A percentile compares a stretch with the other conserved stretches of the same genome.
phyloP scores from a whole-genome alignment of 1,140 invertebrate genomes.

The Pentalonia nigronervosa region DNA sequence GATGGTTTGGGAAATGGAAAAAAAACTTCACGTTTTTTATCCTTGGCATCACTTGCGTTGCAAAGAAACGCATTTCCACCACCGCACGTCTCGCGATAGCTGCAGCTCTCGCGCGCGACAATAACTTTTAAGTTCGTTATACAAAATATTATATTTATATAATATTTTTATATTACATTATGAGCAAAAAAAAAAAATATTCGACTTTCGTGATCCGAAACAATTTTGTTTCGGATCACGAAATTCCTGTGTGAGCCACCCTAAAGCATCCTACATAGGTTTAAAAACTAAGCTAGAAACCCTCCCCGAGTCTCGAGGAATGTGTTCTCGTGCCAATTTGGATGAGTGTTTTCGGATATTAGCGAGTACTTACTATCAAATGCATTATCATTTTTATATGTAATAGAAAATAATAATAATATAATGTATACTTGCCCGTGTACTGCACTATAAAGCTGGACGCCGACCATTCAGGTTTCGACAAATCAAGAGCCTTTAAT shows the following conservation, averaged over 20 bases:
- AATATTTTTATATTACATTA: too few species aligned
- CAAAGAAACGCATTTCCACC: background rate
- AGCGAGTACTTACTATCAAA: background rate
- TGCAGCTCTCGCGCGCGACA: background rate
- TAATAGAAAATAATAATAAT: background rate
- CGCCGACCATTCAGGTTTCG: background rate
- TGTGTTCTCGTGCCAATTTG: background rate
- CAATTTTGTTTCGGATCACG: too few species aligned
- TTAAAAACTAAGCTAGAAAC: background rate
- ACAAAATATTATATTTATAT: too few species aligned
- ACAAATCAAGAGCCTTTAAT: too few species aligned
- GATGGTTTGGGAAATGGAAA: background rate
- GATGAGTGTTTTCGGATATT: background rate
- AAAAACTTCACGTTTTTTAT: background rate
- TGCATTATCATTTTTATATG: background rate
- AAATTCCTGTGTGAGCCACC: too few species aligned
- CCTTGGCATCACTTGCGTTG: background rate
- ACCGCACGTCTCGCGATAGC: too few species aligned
- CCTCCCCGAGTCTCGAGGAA: background rate
- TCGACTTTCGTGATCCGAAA: background rate
- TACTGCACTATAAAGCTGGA: background rate
- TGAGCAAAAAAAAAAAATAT: background rate
- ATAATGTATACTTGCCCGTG: background rate
- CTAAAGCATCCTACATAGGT: background rate
- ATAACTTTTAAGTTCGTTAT: background rate